These are phyloP conservation scores for Drosophila truncata DNA, from an alignment of 1,140 invertebrate species.

Conservation along the genomic window DNA sequence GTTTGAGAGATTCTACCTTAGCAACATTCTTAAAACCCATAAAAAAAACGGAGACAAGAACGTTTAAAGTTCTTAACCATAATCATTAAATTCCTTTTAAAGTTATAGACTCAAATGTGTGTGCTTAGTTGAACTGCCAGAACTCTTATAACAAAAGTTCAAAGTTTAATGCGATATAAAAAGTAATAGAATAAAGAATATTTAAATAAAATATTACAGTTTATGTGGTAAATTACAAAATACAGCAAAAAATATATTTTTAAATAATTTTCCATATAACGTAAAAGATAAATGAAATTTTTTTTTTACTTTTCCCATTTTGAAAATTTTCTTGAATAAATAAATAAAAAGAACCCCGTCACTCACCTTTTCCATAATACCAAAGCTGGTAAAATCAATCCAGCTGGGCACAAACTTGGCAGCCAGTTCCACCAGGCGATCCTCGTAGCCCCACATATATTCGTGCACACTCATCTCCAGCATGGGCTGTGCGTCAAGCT, in stretches of 20 bases:
- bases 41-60: background rate
- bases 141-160: background rate
- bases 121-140: background rate
- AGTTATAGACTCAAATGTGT: background rate
- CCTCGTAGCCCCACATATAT: conserved; percentile 95
- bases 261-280: background rate
- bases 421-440: conserved; percentile 90
- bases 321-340: too few relatives aligned
- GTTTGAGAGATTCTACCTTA: background rate
- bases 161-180: background rate
- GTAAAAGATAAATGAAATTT: background rate
- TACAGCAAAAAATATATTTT: background rate
- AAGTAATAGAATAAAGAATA: background rate
- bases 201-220: background rate
- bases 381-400: conserved; percentile 91
- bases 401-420: conserved; percentile 90
- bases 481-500: conserved; percentile 89
- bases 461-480: conserved; percentile 90
- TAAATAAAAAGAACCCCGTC: background rate
- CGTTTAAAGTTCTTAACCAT: background rate
- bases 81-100: conserved; percentile 1
- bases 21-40: background rate
- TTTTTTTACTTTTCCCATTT: background rate
- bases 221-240: background rate
- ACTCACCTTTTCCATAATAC: conserved; percentile 93